Percentiles rank a stretch among this genome's conserved stretches.
Evolutionary conservation across 2,888 invertebrate species (phyloP).

Genomic region (Disparrhopalites patrizii): DNA sequence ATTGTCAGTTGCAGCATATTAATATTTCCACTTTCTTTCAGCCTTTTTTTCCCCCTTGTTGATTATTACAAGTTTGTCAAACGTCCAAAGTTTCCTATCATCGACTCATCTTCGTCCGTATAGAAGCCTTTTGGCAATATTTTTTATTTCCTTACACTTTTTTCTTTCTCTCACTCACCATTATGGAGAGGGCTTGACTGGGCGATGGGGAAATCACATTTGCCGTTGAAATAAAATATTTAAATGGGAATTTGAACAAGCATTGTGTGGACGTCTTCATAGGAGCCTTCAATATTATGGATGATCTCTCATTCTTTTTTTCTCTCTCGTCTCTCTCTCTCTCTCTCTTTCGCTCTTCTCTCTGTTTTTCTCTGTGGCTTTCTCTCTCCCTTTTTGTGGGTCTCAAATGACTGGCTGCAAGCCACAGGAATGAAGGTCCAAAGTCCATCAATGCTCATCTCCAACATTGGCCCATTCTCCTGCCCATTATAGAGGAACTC

Average conservation of each 20-base stretch:
- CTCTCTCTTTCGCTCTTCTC: too few species aligned
- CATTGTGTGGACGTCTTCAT: constrained; percentile 34
- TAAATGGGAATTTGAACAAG: constrained; percentile 28
- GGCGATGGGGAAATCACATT: too few species aligned
- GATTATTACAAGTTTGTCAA: constrained; percentile 8
- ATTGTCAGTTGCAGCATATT: too few species aligned
- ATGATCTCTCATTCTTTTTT: background rate
- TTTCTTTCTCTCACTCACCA: background rate
- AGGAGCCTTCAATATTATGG: constrained; percentile 30
- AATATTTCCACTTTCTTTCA: too few species aligned
- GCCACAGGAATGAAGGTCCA: background rate
- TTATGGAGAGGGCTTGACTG: too few species aligned
- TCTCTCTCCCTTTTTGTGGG: background rate
- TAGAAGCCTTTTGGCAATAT: background rate
- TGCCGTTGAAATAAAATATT: constrained; percentile 10
- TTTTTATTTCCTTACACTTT: background rate
- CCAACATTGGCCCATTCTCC: background rate
- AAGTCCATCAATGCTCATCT: constrained; percentile 3
- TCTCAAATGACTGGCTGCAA: background rate
- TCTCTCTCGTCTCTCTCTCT: background rate
- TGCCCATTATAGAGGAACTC: background rate
- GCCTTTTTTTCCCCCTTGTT: too few species aligned
- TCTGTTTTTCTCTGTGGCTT: background rate
- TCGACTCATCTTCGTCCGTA: background rate
- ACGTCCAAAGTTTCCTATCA: too few species aligned